phyloP scores from a whole-genome alignment of 1,140 invertebrate species.

The Lasioglossum albipes region DNA sequence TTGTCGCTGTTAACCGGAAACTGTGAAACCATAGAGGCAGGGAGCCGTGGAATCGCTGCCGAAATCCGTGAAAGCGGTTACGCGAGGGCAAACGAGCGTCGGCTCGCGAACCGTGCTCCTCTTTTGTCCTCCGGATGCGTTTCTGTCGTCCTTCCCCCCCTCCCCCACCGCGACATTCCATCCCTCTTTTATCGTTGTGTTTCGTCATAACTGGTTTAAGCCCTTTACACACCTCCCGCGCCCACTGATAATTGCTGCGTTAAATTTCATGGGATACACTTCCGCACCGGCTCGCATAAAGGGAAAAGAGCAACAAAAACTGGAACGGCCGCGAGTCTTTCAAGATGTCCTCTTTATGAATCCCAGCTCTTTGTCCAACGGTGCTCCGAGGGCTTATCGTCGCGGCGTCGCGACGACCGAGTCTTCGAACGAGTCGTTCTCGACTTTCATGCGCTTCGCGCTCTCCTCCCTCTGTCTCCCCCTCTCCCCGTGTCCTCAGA shows the following conservation, averaged over 20 bases:
- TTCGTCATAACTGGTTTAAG: conserved; percentile 15
- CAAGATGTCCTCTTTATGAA: not conserved
- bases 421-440: not conserved
- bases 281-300: not conserved
- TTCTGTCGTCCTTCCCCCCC: not conserved
- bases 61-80: conserved; percentile 47
- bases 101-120: conserved; percentile 9
- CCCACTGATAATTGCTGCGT: conserved; percentile 20
- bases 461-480: not conserved
- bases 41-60: conserved; percentile 31
- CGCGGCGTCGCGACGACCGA: not conserved
- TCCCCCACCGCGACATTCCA: too few species aligned
- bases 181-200: conserved; percentile 16
- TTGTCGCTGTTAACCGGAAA: conserved; percentile 43
- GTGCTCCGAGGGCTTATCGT: not conserved
- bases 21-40: conserved; percentile 42
- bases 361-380: not conserved
- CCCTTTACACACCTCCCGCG: not conserved
- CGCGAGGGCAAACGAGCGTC: conserved; percentile 31
- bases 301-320: too few species aligned
- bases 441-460: not conserved
- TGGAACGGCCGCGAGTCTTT: not conserved
- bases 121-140: conserved; percentile 20
- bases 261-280: not conserved
- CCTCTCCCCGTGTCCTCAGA: not conserved